Evolutionary conservation across 2,797 vertebrate species (phyloP), one percentile per base, ranked within the genome.

Genomic region (Gorsachius magnificus): DNA sequence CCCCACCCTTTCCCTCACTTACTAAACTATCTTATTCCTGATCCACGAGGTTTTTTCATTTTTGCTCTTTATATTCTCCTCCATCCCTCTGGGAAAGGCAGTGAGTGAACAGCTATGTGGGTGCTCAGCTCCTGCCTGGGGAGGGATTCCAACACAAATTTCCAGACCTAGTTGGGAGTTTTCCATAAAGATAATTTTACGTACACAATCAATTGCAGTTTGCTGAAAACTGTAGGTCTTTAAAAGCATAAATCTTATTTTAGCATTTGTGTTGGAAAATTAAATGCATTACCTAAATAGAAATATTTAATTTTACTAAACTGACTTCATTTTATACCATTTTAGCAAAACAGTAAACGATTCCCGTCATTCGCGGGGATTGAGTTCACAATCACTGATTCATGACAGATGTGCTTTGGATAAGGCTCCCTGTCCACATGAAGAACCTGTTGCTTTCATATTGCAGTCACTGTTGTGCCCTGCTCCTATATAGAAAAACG

Each of bases 311-410:
- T 66, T 51, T 54, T 81, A 36, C 2, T 35, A 57, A 82, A 63
- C 5, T 22, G 19, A 7, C 8, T 68, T 78, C 0, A 29, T 66
- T 78, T 71, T 87, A 33, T 68, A 45, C 35, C 3, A 6, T 33
- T 43, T 70, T 43, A 87, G 5, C 16, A 48, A 82, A 82, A 35
- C 11, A 68, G 1, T 26, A 86, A 65, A 38, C 6, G 5, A 14
- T 24, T 83, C 7, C 8, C 48, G 1, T 41, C 1, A 26, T 54
- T 84, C 0, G 1, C 28, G 29, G 35, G 3, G 10, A 16, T 3
- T 5, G 2, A 58, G 48, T 45, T 10, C 13, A n/a, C 7, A 68
- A 18, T 41, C 15, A 35, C 13, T 26, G 18, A 7, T 16, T 75
- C 11, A n/a, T n/a, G 43, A 33, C 10, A 5, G 2, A 51, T 33